phyloP scores from a whole-genome alignment of 2,113 vertebrate genomes.

The Grammomys surdaster region DNA sequence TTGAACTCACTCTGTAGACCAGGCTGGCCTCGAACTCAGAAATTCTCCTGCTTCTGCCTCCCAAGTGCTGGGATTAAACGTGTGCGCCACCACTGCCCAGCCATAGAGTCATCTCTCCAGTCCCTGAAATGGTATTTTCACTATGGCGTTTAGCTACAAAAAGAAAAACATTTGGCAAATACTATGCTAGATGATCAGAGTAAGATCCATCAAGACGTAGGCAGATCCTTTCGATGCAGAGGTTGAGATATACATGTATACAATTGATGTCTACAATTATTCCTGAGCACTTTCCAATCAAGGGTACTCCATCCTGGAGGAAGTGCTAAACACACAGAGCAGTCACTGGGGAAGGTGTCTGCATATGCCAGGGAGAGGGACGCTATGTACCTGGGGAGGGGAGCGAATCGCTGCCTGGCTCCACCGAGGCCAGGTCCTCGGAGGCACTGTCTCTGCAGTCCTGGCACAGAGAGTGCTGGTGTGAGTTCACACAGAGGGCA shows the following conservation, averaged over 20 bases:
- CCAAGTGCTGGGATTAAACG: neutral
- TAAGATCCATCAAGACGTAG: neutral
- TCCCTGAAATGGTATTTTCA: neutral
- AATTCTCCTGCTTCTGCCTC: no score
- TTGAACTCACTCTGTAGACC: neutral
- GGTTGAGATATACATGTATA: no score
- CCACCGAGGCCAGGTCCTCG: slow-evolving; percentile 57
- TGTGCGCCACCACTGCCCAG: neutral
- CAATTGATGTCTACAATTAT: neutral
- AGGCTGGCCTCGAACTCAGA: neutral
- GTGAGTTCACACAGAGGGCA: slow-evolving; percentile 93
- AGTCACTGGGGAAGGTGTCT: neutral
- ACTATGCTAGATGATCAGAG: neutral
- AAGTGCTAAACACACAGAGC: neutral
- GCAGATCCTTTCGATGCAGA: slow-evolving; percentile 13
- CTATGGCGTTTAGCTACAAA: neutral
- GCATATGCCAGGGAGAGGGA: neutral
- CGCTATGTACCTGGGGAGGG: slow-evolving; percentile 70
- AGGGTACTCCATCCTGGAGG: neutral
- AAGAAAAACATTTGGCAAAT: slow-evolving; percentile 7
- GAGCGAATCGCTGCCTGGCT: slow-evolving; percentile 61
- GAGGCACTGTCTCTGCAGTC: slow-evolving; percentile 80
- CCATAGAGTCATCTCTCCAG: neutral
- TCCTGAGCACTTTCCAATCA: slow-evolving; percentile 5
- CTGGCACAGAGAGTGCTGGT: slow-evolving; percentile 87